phyloP scores from a whole-genome alignment of 2,113 vertebrate species.

The Phylloscopus whistleri region DNA sequence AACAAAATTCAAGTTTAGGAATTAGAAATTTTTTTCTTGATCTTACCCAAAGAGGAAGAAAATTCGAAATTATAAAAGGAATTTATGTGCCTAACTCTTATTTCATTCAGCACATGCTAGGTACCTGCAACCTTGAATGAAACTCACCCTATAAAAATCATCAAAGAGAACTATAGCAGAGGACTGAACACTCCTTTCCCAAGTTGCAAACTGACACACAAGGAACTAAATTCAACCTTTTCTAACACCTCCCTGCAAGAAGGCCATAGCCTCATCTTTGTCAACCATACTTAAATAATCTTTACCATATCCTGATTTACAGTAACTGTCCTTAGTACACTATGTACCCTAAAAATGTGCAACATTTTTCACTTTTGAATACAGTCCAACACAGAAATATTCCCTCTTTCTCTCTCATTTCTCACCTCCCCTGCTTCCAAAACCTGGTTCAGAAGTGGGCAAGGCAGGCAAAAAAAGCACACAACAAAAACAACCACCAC shows the following conservation, averaged over 20 bases:
- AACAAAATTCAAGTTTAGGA: not conserved
- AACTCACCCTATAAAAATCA: not conserved
- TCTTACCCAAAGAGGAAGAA: not conserved
- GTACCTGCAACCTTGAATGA: not conserved
- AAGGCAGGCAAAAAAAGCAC: not conserved
- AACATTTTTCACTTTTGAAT: slow-evolving; percentile 17
- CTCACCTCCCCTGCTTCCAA: slow-evolving; percentile 19
- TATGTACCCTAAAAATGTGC: not conserved
- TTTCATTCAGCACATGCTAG: not conserved
- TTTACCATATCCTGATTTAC: not conserved
- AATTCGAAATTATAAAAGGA: not conserved
- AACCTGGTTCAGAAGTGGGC: not conserved
- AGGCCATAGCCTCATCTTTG: not conserved
- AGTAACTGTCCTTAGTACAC: not conserved
- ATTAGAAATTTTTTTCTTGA: not conserved
- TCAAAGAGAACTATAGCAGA: not conserved
- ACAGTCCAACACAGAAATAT: not conserved
- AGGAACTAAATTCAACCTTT: not conserved
- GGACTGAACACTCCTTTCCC: not conserved
- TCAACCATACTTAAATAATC: not conserved
- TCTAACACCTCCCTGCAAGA: not conserved
- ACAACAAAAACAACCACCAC: not conserved
- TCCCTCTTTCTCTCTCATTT: not conserved
- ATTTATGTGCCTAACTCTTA: not conserved
- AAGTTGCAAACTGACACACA: not conserved